Base-by-base conservation (phyloP, 2,797 vertebrate species). In the Scyliorhinus canicula region DNA sequence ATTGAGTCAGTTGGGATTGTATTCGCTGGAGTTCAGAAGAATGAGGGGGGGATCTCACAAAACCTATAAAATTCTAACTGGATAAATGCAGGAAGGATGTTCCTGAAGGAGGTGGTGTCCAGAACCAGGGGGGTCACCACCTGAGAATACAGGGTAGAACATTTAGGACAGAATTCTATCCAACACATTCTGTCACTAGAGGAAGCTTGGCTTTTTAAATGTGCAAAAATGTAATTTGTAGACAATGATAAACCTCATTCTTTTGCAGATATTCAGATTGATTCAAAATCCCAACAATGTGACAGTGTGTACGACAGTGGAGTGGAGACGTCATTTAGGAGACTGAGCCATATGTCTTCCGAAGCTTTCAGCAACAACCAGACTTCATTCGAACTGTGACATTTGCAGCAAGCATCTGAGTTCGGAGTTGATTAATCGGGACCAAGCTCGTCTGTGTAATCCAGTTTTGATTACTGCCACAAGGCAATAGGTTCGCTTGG, bases 331-430 rank as follows among this genome's bases (percentile, higher is more conserved):
- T 94, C 93, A 2, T 94, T 94, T n/a, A 55, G 50, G 93, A 74
- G 67, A 40, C 14, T 94, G 19, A 74, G 93, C 69, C 93, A 65
- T 24, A 0, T 94, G 65, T 65, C 93, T 9, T 21, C 47, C 3
- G 93, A 94, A 69, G 71, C 65, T 69, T 93, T 71, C 67, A n/a
- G 55, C 86, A 90, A 94, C 93, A 94, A 93, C 44, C 28, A 93
- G 44, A 14, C 65, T 93, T 93, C 65, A 19, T 69, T 71, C 14
- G 63, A 50, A 50, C 40, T 94, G 93, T 74, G 69, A 94, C 12
- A n/a, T 8, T n/a, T 57, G 40, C 77, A 21, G 16, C 85, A 88
- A 28, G 50, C 19, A 47, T 86, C 47, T 86, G 24, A 3, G 47
- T 31, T 31, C 6, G 11, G 7, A 47, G 85, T 47, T 86, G 14